Evolutionary conservation across 2,113 vertebrate species (phyloP), one percentile per base, ranked within the genome.

Genomic region (Tylochromis polylepis): DNA sequence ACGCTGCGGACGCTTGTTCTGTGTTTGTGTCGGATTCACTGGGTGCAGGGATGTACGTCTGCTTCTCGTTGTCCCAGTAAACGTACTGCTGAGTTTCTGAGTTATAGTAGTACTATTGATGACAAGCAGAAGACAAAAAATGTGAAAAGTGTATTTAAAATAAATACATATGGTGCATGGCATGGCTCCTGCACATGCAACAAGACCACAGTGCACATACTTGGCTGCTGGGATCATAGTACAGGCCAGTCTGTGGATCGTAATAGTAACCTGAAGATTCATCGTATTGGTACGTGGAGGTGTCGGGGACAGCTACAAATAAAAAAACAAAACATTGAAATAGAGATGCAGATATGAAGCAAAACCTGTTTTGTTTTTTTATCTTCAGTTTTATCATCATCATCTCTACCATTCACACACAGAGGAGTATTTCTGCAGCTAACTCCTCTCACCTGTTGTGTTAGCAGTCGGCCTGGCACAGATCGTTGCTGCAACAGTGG

Each of bases 261-360:
- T 98, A 99, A 85, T 98, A 99, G 94, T 98, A 99, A 80, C 98
- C 98, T 81, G 98, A 99, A 51, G 97, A 96, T 83, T 99, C 98
- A 91, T 99, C 97, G 56, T 98, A 99, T 59, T 98, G 98, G 92
- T 99, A 99, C 5, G 96, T 97, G 56, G 98, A 98, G 2, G 96
- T 97, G 90, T 99, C 97, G 77, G 98, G 98, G 81, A 95, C 96
- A 77, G 95, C 98, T 98, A 90, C 27, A 55, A 77, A 57, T 11
- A 20, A 62, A 62, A 29, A 24, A 65, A 38, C 34, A 36, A 62
- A 60, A 82, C 11, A 2, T 67, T 67, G 20, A 67, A 38, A 67
- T 38, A 5, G 34, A 80, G 11, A 49, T 4, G 8, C 3, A 72
- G 6, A 31, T 46, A 22, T 58, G 11, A 36, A 65, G 34, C 15